These are phyloP conservation scores for Drosophila jambulina DNA, from an alignment of 1,140 invertebrate species.

Conservation along the genomic window DNA sequence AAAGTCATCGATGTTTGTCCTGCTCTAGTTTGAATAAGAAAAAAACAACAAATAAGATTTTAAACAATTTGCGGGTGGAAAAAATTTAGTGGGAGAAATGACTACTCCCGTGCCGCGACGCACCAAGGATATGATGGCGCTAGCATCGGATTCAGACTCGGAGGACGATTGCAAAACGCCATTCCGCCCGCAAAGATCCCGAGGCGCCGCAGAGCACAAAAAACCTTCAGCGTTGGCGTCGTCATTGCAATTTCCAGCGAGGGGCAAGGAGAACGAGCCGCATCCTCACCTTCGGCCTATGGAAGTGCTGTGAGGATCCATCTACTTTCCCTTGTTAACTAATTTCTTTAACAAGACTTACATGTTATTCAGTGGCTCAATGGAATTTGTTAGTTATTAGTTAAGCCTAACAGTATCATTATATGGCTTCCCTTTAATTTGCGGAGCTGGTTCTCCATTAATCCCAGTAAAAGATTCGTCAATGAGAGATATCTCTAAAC, in stretches of 20 bases:
- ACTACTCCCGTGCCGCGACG: slow-evolving; percentile 72
- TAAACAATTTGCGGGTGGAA: slow-evolving; percentile 12
- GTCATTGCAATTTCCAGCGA: slow-evolving; percentile 11
- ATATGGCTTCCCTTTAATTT: slow-evolving; percentile 4
- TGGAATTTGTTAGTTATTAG: not conserved
- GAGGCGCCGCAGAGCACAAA: not conserved
- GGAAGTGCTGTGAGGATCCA: slow-evolving; percentile 24
- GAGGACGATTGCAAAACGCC: slow-evolving; percentile 74
- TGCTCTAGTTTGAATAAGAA: slow-evolving; percentile 32
- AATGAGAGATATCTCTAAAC: not conserved
- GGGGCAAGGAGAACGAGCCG: slow-evolving; percentile 25
- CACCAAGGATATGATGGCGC: slow-evolving; percentile 68
- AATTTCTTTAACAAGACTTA: not conserved
- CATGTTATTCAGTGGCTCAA: not conserved
- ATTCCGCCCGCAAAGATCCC: slow-evolving; percentile 36
- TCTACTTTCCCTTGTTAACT: not conserved
- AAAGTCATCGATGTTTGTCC: not conserved
- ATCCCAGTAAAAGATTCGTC: not conserved
- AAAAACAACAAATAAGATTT: slow-evolving; percentile 30
- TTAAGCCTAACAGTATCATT: not conserved
- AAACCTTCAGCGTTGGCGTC: slow-evolving; percentile 5
- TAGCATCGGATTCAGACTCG: slow-evolving; percentile 69
- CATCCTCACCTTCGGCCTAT: slow-evolving; percentile 1
- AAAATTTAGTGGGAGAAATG: slow-evolving; percentile 41
- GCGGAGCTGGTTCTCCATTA: not conserved